Percentiles rank a stretch among this genome's conserved stretches.
Conservation (phyloP, 53 echinoderm and acorn worm species). For the Arbacia lixula region DNA sequence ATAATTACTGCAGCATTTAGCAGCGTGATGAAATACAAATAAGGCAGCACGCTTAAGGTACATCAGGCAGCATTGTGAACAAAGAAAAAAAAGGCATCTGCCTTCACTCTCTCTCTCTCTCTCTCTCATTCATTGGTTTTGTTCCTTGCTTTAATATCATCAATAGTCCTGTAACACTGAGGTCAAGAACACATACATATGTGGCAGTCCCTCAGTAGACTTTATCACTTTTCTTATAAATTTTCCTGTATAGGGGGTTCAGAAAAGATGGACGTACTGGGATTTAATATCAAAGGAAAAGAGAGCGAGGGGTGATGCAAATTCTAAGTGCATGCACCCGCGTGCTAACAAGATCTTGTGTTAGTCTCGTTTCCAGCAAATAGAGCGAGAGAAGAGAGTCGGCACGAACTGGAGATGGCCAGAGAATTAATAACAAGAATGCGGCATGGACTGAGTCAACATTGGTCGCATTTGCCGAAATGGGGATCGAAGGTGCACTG, state of each 20-base stretch:
- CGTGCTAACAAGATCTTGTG: conserved; percentile 6
- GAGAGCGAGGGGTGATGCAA: neutral
- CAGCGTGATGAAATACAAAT: conserved; percentile 34
- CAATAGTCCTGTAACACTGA: too few species aligned
- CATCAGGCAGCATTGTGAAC: too few species aligned
- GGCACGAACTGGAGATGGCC: conserved; percentile 36
- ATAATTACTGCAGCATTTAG: conserved; percentile 42
- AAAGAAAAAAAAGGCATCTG: too few species aligned
- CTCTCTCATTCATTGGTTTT: too few species aligned
- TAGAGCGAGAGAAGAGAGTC: neutral
- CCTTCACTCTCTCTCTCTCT: neutral
- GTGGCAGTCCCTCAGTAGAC: too few species aligned
- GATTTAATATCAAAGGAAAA: too few species aligned
- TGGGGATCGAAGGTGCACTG: conserved; percentile 32
- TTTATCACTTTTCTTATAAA: too few species aligned
- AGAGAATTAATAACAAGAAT: conserved; percentile 35
- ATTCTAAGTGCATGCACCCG: conserved; percentile 12
- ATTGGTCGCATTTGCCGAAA: conserved; percentile 25
- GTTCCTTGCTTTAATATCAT: too few species aligned
- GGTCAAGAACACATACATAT: too few species aligned
- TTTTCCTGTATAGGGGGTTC: too few species aligned
- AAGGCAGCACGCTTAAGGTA: neutral
- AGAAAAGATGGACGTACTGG: too few species aligned
- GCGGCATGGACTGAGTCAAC: conserved; percentile 35
- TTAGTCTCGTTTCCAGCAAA: conserved; percentile 31